phyloP scores from a whole-genome alignment of 2,113 vertebrate species.

The Eurypyga helias region DNA sequence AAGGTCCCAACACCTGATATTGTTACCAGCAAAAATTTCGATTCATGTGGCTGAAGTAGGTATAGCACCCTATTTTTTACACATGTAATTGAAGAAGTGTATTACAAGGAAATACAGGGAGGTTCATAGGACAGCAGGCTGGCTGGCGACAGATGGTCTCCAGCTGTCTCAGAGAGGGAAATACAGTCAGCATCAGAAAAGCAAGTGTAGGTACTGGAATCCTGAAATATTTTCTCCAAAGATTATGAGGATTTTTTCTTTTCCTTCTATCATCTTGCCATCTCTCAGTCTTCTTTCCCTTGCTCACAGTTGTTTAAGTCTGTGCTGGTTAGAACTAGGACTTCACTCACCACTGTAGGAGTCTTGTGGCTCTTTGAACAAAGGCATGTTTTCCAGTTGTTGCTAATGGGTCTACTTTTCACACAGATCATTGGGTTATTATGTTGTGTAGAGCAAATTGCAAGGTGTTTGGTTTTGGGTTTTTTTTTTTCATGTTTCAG shows the following conservation, averaged over 20 bases:
- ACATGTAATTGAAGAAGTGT: background rate
- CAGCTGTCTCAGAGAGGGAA: no score
- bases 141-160: no score
- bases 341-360: background rate
- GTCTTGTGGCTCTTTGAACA: background rate
- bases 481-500: background rate
- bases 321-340: background rate
- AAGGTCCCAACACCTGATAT: background rate
- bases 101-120: background rate
- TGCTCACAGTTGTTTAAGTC: background rate
- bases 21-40: background rate
- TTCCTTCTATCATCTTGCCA: background rate
- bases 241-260: background rate
- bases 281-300: background rate
- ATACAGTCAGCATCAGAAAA: background rate
- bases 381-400: background rate
- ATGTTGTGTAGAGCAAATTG: background rate
- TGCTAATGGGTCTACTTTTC: background rate
- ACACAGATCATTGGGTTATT: background rate
- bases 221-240: background rate
- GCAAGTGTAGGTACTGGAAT: background rate
- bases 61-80: background rate
- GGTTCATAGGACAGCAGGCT: no score
- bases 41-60: background rate
- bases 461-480: background rate